Conservation (phyloP, 2,113 vertebrate genomes). For the Regulus satrapa region DNA sequence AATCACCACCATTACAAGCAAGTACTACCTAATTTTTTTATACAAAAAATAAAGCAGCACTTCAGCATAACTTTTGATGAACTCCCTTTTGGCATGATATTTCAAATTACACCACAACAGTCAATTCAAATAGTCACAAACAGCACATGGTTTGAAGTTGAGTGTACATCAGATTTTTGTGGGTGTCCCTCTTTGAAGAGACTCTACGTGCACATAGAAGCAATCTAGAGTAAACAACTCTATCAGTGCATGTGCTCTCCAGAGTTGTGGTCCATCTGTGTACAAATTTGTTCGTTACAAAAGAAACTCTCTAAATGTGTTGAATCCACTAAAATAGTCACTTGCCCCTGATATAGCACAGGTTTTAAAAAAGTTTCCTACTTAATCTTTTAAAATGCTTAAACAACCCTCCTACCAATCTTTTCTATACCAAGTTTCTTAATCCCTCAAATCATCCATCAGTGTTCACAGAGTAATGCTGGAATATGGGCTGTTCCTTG, state of each 20-base stretch:
- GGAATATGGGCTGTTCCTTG: not conserved
- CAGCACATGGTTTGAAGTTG: not conserved
- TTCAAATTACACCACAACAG: not conserved
- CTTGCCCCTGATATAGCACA: not conserved
- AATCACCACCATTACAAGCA: not conserved
- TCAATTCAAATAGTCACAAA: not conserved
- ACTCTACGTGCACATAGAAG: not conserved
- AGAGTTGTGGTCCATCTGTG: not conserved
- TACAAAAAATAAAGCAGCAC: not conserved
- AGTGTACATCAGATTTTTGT: not conserved
- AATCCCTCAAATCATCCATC: not conserved
- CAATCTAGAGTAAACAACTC: not conserved
- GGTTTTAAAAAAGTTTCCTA: not conserved
- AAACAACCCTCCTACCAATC: not conserved
- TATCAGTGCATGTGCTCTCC: not conserved
- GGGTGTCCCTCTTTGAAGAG: not conserved
- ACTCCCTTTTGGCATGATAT: not conserved
- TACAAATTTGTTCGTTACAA: not conserved
- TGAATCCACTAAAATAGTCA: not conserved
- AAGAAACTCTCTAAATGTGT: not conserved
- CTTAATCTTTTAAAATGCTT: not conserved
- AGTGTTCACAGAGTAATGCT: not conserved
- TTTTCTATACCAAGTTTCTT: not conserved
- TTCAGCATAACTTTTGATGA: not conserved
- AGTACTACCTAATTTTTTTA: no score